phyloP scores from a whole-genome alignment of 2,888 invertebrate species.

The Aporophyla nigra region DNA sequence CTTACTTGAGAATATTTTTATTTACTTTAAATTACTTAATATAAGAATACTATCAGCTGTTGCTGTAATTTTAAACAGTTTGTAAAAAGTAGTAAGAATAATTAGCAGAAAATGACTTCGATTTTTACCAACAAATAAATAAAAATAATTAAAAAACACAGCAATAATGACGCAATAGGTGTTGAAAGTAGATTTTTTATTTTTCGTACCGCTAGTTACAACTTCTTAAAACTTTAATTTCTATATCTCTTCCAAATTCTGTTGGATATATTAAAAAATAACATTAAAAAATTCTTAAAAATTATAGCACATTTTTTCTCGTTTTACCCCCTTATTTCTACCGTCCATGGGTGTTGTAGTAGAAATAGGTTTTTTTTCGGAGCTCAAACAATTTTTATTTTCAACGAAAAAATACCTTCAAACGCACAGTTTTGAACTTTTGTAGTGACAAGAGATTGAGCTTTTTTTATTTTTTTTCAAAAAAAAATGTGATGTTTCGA shows the following conservation, averaged over 20 bases:
- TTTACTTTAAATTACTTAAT: conserved; percentile 7
- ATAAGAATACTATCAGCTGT: conserved; percentile 22
- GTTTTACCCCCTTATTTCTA: conserved; percentile 78
- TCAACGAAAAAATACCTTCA: conserved; percentile 36
- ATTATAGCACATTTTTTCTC: conserved; percentile 60
- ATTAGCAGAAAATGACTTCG: conserved; percentile 48
- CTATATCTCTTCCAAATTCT: conserved; percentile 53
- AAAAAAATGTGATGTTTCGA: conserved; percentile 68
- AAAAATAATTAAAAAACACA: conserved; percentile 77
- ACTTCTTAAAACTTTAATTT: conserved; percentile 72
- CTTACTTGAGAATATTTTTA: background rate
- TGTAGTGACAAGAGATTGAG: conserved; percentile 63
- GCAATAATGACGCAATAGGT: conserved; percentile 89
- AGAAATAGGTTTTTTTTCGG: conserved; percentile 73
- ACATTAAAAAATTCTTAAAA: conserved; percentile 50
- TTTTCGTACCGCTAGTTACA: conserved; percentile 86
- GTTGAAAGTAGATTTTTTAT: conserved; percentile 77
- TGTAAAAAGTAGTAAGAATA: conserved; percentile 40
- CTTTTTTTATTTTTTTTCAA: conserved; percentile 49
- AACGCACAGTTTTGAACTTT: conserved; percentile 65
- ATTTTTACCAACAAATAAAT: conserved; percentile 70
- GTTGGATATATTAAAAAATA: conserved; percentile 40
- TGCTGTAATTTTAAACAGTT: conserved; percentile 40
- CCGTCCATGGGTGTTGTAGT: conserved; percentile 89
- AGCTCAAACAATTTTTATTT: conserved; percentile 61